A percentile compares a stretch with the other conserved stretches of the same genome.
phyloP scores from a whole-genome alignment of 2,113 vertebrate genomes.

The Bombycilla garrulus region DNA sequence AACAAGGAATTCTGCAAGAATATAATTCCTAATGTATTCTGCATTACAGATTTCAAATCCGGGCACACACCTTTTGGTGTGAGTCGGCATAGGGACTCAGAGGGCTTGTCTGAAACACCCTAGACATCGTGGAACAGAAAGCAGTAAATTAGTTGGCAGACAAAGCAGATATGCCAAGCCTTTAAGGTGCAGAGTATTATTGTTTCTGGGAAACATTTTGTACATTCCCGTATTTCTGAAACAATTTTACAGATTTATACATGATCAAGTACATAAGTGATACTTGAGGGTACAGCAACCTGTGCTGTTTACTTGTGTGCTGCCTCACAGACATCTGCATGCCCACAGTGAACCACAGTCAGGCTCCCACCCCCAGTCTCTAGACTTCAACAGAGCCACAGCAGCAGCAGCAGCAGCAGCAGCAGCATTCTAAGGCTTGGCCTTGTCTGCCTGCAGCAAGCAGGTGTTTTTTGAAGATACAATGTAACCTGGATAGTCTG shows the following conservation, averaged over 20 bases:
- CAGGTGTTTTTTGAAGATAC: conserved; percentile 18
- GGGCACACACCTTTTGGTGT: background rate
- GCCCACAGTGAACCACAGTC: accelerated
- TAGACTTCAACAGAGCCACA: background rate
- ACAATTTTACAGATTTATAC: background rate
- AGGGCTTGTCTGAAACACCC: background rate
- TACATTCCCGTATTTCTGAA: background rate
- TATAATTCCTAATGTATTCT: background rate
- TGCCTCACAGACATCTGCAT: accelerated
- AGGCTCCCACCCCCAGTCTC: background rate
- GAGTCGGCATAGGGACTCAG: background rate
- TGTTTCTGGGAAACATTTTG: background rate
- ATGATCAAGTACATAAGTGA: background rate
- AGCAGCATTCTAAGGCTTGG: background rate
- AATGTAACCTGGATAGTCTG: background rate
- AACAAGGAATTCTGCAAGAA: background rate
- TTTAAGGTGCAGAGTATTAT: background rate
- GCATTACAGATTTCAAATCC: background rate
- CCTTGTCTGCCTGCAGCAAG: background rate
- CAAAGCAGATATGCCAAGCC: background rate
- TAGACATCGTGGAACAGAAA: background rate
- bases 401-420: background rate
- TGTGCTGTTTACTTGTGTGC: background rate
- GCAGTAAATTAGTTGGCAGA: background rate
- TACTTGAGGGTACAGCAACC: background rate